A percentile compares a stretch with the other conserved stretches of the same genome.
phyloP scores from a whole-genome alignment of 2,888 invertebrate genomes.

The Andrena trimmerana region DNA sequence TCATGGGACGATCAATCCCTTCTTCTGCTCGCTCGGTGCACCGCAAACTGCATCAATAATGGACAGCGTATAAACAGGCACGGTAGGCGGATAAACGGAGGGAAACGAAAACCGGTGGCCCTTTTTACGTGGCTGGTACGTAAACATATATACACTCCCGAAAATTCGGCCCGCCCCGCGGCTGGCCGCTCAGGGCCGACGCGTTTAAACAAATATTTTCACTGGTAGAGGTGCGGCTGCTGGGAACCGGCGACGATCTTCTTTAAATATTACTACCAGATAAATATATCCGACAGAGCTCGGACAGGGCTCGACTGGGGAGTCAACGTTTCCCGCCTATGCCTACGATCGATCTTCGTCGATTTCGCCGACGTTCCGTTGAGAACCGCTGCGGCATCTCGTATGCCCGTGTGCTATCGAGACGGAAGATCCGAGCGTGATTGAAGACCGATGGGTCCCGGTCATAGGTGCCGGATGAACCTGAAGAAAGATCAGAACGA shows the following conservation, averaged over 20 bases:
- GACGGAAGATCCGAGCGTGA: constrained; percentile 71
- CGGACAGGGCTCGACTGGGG: constrained; percentile 40
- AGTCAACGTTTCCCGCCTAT: constrained; percentile 41
- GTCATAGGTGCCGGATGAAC: constrained; percentile 50
- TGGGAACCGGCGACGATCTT: constrained; percentile 32
- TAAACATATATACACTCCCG: constrained; percentile 45
- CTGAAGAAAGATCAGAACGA: constrained; percentile 17
- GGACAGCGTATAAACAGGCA: constrained; percentile 54
- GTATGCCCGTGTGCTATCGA: constrained; percentile 69
- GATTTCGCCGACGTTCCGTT: constrained; percentile 50
- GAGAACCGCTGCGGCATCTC: constrained; percentile 70
- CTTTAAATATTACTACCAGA: constrained; percentile 64
- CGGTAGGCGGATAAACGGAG: constrained; percentile 46
- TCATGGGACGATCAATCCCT: constrained; percentile 57
- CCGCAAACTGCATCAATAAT: constrained; percentile 59
- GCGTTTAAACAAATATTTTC: constrained; percentile 62
- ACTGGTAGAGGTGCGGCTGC: constrained; percentile 29
- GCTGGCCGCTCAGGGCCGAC: background rate
- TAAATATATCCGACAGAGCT: constrained; percentile 50
- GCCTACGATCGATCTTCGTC: background rate
- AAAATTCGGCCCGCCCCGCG: constrained; percentile 35
- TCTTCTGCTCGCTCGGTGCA: constrained; percentile 34
- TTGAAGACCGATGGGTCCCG: constrained; percentile 68
- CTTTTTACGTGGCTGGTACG: constrained; percentile 36
- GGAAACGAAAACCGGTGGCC: constrained; percentile 32